phyloP scores from a whole-genome alignment of 1,140 invertebrate genomes.

The Eriocheir sinensis region DNA sequence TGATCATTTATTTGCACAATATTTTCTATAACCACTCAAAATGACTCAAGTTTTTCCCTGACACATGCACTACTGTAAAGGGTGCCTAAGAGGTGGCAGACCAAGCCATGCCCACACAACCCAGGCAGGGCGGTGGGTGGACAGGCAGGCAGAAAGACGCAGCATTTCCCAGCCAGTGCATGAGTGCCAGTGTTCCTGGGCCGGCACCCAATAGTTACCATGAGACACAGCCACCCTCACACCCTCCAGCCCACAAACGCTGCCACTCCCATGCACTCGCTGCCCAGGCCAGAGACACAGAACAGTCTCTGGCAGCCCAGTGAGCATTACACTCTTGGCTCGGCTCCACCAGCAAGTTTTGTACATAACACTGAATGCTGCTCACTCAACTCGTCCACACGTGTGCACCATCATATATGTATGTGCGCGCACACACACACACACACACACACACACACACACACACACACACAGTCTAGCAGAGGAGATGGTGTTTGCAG shows the following conservation, averaged over 20 bases:
- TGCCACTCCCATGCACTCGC: no score
- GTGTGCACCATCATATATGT: slow-evolving; percentile 55
- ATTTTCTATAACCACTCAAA: no score
- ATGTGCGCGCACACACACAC: background rate
- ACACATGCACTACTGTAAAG: no score
- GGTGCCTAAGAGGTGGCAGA: no score
- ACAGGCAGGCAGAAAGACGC: background rate
- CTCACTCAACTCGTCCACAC: slow-evolving; percentile 69
- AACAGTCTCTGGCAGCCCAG: background rate
- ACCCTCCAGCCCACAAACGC: background rate
- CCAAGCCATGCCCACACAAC: no score
- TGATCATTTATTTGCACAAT: no score
- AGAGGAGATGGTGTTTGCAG: background rate
- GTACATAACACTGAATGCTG: slow-evolving; percentile 59
- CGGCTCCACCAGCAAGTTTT: background rate
- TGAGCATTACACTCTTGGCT: background rate
- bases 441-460: background rate
- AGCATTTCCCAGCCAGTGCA: background rate
- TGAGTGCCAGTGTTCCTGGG: background rate
- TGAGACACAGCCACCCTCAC: background rate
- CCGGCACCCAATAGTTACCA: background rate
- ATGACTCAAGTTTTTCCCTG: no score
- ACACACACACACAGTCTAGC: background rate
- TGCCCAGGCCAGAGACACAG: no score
- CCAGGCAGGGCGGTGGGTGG: no score